Evolutionary conservation across 2,888 invertebrate genomes (phyloP), one percentile per base, ranked within the genome.

Genomic region (Aspidiotus rigidus): DNA sequence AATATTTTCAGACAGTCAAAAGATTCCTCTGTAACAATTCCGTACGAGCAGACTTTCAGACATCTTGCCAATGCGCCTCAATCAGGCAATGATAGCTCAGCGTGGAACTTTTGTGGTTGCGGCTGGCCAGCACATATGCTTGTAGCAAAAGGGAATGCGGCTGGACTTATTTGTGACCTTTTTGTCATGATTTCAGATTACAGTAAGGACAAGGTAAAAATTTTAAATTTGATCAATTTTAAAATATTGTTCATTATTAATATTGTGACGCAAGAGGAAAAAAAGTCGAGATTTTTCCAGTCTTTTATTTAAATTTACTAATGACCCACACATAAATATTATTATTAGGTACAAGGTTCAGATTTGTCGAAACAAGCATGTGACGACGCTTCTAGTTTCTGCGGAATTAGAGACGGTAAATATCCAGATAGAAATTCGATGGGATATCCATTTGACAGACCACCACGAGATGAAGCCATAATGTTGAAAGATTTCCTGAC

Each of bases 41-140:
- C 83, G 1, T 82, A 82, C 77, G 83, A 83, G 75, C 80, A 81
- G 73, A 83, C 83, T 1, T 84, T 84, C 81, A 79, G 83, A 59
- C 81, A 82, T 75, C 76, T 84, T 63, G 64, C 55, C 1, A 73
- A 72, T 7, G 75, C 69, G 71, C 73, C 42, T 0, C 78, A 81
- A 11, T 83, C 81, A 0, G 83, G 82, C 53, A 61, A 55, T 7
- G 61, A 54, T n/a, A 60, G 42, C 10, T 55, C 78, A 9, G 80
- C 81, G 73, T 88, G 87, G 79, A 86, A 87, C 79, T 89, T 88
- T 83, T 92, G 91, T 79, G 90, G 90, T 72, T 92, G 91, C 61
- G 90, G 91, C 64, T 91, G 91, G 90, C 91, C 91, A 0, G 86
- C 89, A 71, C 90, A 91, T 78, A 83, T 91, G 84, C 81, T 90